Conservation (phyloP, 2,113 vertebrate species). For the Protomyctophum bolini region DNA sequence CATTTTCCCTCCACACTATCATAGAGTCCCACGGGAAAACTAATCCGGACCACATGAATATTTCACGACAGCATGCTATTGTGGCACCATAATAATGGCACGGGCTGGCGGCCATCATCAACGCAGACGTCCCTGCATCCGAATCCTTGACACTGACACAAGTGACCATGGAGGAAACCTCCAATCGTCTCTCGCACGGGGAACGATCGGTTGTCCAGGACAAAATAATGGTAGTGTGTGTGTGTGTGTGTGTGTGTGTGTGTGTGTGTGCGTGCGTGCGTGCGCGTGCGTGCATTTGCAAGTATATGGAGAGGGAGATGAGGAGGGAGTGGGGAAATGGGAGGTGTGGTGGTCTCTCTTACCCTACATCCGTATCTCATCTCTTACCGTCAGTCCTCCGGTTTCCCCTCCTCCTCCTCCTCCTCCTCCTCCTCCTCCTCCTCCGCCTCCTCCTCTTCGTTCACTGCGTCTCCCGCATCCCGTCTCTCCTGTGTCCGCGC, state of each 20-base stretch:
- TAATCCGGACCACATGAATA: conserved; percentile 65
- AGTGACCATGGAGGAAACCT: conserved; percentile 38
- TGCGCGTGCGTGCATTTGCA: background rate
- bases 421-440: conserved; percentile 7
- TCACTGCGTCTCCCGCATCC: conserved; percentile 76
- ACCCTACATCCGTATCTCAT: conserved; percentile 70
- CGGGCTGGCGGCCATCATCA: conserved; percentile 43
- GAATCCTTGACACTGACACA: conserved; percentile 39
- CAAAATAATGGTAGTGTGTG: no score
- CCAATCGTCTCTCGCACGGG: conserved; percentile 3
- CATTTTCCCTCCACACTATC: conserved; percentile 12
- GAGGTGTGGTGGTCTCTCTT: conserved; percentile 32
- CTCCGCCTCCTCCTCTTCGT: conserved; percentile 54
- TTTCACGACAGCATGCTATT: conserved; percentile 49
- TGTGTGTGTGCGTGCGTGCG: background rate
- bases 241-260: background rate
- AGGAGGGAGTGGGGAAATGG: no score
- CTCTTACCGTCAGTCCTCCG: conserved; percentile 75
- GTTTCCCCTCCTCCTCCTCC: conserved; percentile 36
- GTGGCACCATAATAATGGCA: background rate
- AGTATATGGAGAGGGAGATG: no score
- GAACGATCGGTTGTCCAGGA: no score
- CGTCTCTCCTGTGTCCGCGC: conserved; percentile 52
- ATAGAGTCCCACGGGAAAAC: conserved; percentile 14
- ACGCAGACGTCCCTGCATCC: conserved; percentile 33